Base-by-base conservation (phyloP, 2,113 vertebrate species). In the Oreotrochilus melanogaster region DNA sequence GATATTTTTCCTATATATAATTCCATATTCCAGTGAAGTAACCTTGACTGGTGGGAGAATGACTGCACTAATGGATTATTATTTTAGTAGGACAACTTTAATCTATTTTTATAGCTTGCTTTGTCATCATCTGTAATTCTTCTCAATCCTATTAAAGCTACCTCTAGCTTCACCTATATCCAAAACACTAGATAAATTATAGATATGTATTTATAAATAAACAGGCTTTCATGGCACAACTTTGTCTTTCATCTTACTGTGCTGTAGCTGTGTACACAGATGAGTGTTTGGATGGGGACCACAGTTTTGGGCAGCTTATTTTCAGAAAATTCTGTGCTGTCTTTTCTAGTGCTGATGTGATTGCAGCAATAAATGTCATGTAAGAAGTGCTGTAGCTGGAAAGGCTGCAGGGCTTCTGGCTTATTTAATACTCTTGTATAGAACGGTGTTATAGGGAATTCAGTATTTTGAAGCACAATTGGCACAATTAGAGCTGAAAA, bases 121-220 rank as follows among this genome's bases (percentile, higher is more conserved):
- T 96, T 93, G 97, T 98, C 98, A 98, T 97, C 67, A 87, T 89
- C 88, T 97, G 43, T 97, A 98, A 98, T 98, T 97, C 97, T 96
- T 89, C 50, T 86, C 83, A 97, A 98, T 98, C 98, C 94, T 95
- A 93, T 98, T 98, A 98, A 97, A 96, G 87, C 42, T 92, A 56
- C 13, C 14, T 62, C 35, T 64, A 58, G 78, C 78, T 92, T 93
- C 78, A 72, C 62, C 33, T 53, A 90, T 92, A 94, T 62, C 15
- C 33, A 92, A 89, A 93, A 80, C 33, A 53, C 78, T 69, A 33
- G 56, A 33, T 51, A 56, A 10, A 57, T 73, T 65, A 43, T 8
- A 25, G 11, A 9, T 60, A 45, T 4, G 3, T 39, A 62, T 56
- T 78, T 71, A 54, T 13, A 61, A 85, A 85, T 58, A 75, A 78